Percentiles rank a stretch among this genome's conserved stretches.
phyloP scores from a whole-genome alignment of 2,888 invertebrate genomes.

The Epirrhoe alternata region DNA sequence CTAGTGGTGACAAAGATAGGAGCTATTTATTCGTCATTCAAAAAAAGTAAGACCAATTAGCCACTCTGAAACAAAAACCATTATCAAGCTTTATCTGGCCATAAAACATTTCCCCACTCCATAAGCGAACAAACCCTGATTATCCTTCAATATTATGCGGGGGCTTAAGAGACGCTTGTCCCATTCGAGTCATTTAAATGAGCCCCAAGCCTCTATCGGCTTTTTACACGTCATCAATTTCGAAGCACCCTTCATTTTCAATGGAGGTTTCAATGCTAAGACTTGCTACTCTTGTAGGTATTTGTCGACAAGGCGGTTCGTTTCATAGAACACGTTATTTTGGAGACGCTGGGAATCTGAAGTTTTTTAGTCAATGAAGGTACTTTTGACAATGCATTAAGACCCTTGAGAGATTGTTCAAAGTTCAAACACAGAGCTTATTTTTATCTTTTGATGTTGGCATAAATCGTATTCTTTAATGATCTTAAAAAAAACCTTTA shows the following conservation, averaged over 20 bases:
- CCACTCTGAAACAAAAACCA: conserved; percentile 3
- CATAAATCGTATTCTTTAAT: too few relatives aligned
- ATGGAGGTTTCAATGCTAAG: conserved; percentile 63
- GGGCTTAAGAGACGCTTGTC: conserved; percentile 63
- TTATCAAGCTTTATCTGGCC: conserved; percentile 1
- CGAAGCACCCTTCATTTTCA: conserved; percentile 72
- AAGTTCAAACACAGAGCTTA: too few relatives aligned
- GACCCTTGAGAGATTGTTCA: too few relatives aligned
- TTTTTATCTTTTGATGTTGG: too few relatives aligned
- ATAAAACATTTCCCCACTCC: conserved; percentile 15
- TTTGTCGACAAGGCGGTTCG: conserved; percentile 62
- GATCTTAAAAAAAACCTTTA: too few relatives aligned
- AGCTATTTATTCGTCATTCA: neutral
- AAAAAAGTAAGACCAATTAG: neutral
- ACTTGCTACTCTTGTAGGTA: conserved; percentile 45
- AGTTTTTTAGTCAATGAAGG: conserved; percentile 23
- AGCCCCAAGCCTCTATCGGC: conserved; percentile 73
- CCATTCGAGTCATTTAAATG: conserved; percentile 73
- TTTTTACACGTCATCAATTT: conserved; percentile 80
- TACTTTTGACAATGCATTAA: conserved; percentile 8
- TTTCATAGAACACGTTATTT: conserved; percentile 55
- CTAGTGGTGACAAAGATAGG: too few relatives aligned
- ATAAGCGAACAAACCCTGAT: conserved; percentile 28
- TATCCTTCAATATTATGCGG: conserved; percentile 52
- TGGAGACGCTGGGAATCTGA: conserved; percentile 31